phyloP scores from a whole-genome alignment of 2,113 vertebrate species.

The Brachionichthys hirsutus region DNA sequence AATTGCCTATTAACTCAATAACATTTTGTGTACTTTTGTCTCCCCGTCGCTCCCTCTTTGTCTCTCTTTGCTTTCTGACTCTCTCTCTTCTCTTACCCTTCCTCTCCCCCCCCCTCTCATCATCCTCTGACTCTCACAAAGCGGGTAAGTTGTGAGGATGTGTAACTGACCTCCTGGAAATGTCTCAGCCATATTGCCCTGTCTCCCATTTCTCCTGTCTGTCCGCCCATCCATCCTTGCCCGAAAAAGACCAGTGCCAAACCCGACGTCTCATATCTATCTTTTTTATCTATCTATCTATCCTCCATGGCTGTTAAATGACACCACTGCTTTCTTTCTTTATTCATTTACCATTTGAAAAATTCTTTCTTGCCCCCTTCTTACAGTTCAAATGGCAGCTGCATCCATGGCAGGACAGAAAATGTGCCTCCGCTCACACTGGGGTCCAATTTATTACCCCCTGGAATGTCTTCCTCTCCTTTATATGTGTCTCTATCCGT shows the following conservation, averaged over 20 bases:
- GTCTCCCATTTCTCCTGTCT: slow-evolving; percentile 61
- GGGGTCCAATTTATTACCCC: slow-evolving; percentile 43
- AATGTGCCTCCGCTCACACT: slow-evolving; percentile 63
- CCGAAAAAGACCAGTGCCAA: slow-evolving; percentile 57
- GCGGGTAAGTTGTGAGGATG: slow-evolving; percentile 88
- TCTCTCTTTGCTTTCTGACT: slow-evolving; percentile 77
- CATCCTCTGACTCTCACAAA: slow-evolving; percentile 87
- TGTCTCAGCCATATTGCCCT: slow-evolving; percentile 80
- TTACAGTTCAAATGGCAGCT: slow-evolving; percentile 73
- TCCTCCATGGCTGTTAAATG: slow-evolving; percentile 53
- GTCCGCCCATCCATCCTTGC: slow-evolving; percentile 49
- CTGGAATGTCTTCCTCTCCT: slow-evolving; percentile 72
- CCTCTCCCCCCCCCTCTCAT: slow-evolving; percentile 68
- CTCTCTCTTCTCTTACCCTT: slow-evolving; percentile 78
- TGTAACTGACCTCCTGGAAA: slow-evolving; percentile 82
- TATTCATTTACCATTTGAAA: slow-evolving; percentile 52
- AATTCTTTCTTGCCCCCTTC: slow-evolving; percentile 62
- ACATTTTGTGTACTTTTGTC: slow-evolving; percentile 93
- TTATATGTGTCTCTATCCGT: slow-evolving; percentile 64
- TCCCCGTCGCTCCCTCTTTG: slow-evolving; percentile 82
- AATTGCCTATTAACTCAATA: slow-evolving; percentile 84
- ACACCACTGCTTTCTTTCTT: slow-evolving; percentile 48
- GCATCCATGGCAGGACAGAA: slow-evolving; percentile 73
- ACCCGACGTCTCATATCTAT: slow-evolving; percentile 59
- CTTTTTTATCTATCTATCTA: slow-evolving; percentile 38